phyloP scores from a whole-genome alignment of 1,140 invertebrate species.

The Diorhabda elongata region DNA sequence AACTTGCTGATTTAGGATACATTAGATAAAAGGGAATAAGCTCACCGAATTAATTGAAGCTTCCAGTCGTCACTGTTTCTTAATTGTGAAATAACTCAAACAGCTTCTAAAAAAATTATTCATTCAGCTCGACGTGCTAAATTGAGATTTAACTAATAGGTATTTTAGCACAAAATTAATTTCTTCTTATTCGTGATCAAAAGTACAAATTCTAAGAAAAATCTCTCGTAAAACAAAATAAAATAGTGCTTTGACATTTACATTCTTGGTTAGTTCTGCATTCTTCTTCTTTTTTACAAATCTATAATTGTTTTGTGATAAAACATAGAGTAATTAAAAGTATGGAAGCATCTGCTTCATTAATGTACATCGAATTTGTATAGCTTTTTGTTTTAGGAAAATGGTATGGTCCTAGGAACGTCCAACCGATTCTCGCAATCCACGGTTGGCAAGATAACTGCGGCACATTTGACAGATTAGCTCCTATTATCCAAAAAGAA shows the following conservation, averaged over 20 bases:
- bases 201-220: neutral
- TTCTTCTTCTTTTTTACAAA: neutral
- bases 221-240: neutral
- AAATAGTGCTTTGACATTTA: neutral
- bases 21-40: no score
- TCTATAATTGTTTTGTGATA: neutral
- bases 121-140: no score
- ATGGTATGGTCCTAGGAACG: slow-evolving; percentile 71
- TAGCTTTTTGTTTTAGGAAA: slow-evolving; percentile 51
- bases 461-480: slow-evolving; percentile 78
- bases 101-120: no score
- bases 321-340: no score
- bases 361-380: slow-evolving; percentile 3
- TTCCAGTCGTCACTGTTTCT: no score
- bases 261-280: neutral
- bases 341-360: no score
- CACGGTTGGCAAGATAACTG: slow-evolving; percentile 90
- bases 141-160: no score
- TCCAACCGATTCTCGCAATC: slow-evolving; percentile 71
- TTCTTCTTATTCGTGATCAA: neutral
- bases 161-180: no score
- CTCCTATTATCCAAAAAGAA: slow-evolving; percentile 61
- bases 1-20: no score
- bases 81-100: no score
- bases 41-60: no score